A percentile compares a stretch with the other conserved stretches of the same genome.
phyloP scores from a whole-genome alignment of 1,140 invertebrate species.

The Drosophila truncata region DNA sequence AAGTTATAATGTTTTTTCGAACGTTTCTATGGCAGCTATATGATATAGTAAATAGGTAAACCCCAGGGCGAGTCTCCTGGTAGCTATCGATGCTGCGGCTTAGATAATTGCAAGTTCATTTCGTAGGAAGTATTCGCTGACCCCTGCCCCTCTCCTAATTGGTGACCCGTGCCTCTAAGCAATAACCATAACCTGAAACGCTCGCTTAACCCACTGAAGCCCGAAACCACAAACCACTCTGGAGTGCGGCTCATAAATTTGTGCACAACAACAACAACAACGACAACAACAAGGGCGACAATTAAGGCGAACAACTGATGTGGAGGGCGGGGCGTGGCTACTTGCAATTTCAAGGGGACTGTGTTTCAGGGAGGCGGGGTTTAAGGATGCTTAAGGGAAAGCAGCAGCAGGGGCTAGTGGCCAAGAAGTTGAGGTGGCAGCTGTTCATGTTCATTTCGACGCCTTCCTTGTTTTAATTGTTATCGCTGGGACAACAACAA shows the following conservation, averaged over 20 bases:
- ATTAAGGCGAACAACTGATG: slow-evolving; percentile 49
- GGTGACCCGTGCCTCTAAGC: slow-evolving; percentile 52
- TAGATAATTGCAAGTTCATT: slow-evolving; percentile 10
- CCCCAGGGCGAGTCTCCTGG: too few relatives aligned
- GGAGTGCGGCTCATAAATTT: slow-evolving; percentile 75
- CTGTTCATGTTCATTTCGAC: slow-evolving; percentile 70
- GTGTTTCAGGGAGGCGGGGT: too few relatives aligned
- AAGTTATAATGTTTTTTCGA: too few relatives aligned
- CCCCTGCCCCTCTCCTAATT: slow-evolving; percentile 42
- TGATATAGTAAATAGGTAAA: too few relatives aligned
- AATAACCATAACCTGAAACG: slow-evolving; percentile 77
- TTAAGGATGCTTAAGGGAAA: not conserved
- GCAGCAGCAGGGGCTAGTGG: slow-evolving; percentile 1
- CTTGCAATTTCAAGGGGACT: slow-evolving; percentile 55
- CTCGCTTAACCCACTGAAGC: slow-evolving; percentile 27
- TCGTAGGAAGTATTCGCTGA: not conserved
- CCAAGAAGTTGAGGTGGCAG: slow-evolving; percentile 46
- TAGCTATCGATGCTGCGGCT: not conserved
- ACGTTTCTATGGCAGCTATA: too few relatives aligned
- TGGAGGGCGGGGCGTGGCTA: slow-evolving; percentile 60
- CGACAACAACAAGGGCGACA: slow-evolving; percentile 47
- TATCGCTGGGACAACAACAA: slow-evolving; percentile 43
- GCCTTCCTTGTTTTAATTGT: slow-evolving; percentile 81
- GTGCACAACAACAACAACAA: slow-evolving; percentile 68
- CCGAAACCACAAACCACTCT: slow-evolving; percentile 33